A percentile compares a stretch with the other conserved stretches of the same genome.
phyloP scores from a whole-genome alignment of 1,140 invertebrate genomes.

The Atta cephalotes region DNA sequence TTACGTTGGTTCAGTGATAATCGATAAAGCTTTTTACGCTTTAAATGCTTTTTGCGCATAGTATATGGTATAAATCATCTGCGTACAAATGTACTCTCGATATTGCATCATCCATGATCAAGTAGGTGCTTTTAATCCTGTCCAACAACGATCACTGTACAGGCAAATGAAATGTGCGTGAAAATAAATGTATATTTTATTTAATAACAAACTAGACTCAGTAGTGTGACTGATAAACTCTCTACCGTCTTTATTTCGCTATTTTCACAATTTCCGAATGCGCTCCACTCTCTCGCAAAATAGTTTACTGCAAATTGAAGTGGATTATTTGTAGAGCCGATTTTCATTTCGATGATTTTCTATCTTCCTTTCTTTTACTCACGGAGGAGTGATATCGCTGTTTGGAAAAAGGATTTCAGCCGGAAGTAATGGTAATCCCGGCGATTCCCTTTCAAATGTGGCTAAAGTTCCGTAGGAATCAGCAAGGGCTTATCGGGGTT shows the following conservation, averaged over 20 bases:
- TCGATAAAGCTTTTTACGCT: conserved; percentile 9
- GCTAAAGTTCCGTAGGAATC: conserved; percentile 80
- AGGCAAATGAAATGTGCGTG: conserved; percentile 15
- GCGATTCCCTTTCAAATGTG: conserved; percentile 83
- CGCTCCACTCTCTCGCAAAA: conserved; percentile 35
- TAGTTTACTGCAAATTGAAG: conserved; percentile 85
- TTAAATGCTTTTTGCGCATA: background rate
- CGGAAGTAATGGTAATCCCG: conserved; percentile 84
- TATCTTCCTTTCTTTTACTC: conserved; percentile 39
- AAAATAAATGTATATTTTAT: conserved; percentile 43
- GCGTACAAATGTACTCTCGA: background rate
- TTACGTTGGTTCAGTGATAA: background rate
- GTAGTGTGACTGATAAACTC: conserved; percentile 43
- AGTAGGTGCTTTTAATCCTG: conserved; percentile 21
- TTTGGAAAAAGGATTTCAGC: conserved; percentile 80
- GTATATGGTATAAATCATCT: conserved; percentile 10
- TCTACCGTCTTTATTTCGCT: background rate
- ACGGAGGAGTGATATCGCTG: conserved; percentile 68
- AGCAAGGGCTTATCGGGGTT: conserved; percentile 82
- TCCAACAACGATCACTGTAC: background rate
- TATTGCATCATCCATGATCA: background rate
- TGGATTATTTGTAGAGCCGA: conserved; percentile 81
- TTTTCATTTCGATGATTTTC: conserved; percentile 72
- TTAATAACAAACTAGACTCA: conserved; percentile 42
- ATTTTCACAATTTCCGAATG: conserved; percentile 13